Base-by-base conservation (phyloP, 2,113 vertebrate genomes). In the Epinephelus moara region DNA sequence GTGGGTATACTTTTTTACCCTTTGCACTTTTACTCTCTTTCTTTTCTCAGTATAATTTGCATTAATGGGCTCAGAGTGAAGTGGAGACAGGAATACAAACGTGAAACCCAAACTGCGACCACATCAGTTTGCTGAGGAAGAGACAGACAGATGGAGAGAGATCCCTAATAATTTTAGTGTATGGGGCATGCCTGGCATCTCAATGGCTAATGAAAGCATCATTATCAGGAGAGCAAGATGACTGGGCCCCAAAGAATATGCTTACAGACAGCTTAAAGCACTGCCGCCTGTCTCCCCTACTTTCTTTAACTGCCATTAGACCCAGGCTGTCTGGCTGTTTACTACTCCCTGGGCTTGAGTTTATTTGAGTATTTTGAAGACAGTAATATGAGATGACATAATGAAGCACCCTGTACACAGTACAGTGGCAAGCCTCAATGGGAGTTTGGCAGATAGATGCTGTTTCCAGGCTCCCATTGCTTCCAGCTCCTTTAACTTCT, bases 181-280 rank as follows among this genome's bases (percentile, higher is more conserved):
- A 77, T 70, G 75, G 88, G 85, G 83, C 91, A 91, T 82, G 85
- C 49, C 82, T 87, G 77, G 90, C 85, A 92, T 93, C 71, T 75
- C 71, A 81, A 85, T 90, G 85, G 78, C 80, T 91, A 92, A 93
- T 87, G 86, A 89, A 93, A 88, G 86, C 86, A 83, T 91, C 89
- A 92, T 92, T 92, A 92, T 89, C 84, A 80, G 80, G 53, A 79
- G 62, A 82, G 85, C 63, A 59, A 27, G 78, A 84, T 84, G 85
- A 91, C 88, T 85, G 69, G 47, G 57, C 72, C 72, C 59, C 78
- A 84, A 27, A 82, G 66, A 91, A 93, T 91, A 87, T 89, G 74
- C 88, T 89, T 84, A 89, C 81, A 81, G 82, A 84, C 64, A 60
- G 87, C 78, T 87, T 69, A 66, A 81, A 90, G 87, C 56, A 19